Evolutionary conservation across 2,113 vertebrate species (phyloP), one percentile per base, ranked within the genome.

Genomic region (Antennarius striatus): DNA sequence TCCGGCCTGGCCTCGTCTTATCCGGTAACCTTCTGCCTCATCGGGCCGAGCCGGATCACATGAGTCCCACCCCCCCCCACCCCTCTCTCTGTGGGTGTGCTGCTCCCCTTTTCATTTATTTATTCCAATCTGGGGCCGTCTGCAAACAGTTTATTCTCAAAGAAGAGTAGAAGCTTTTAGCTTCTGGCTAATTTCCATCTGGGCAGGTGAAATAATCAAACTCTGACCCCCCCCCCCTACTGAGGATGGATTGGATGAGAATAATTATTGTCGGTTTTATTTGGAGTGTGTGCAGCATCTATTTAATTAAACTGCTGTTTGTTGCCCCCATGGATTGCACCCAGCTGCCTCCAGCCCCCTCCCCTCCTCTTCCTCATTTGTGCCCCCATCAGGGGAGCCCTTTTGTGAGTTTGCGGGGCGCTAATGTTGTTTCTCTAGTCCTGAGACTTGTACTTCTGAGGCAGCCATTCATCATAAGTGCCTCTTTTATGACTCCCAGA

Each of bases 241-340:
- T 1, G 16, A 40, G 46, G 30, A 36, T 48, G 59, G 46, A 51
- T 55, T 11, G 47, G 28, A 70, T 45, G 68, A 36, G 32, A 36
- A 51, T 64, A 53, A 60, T 71, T 78, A 65, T 66, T 22, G 56
- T 50, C 50, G 46, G 46, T 80, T 73, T 52, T 1, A 22, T 77
- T 82, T 75, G 77, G 51, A 74, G 76, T 68, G 69, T 59, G 55
- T 67, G 40, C 51, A 50, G 58, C 80, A 61, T 64, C 52, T 1
- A 28, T 68, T 83, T 86, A 83, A 83, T 84, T 72, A 83, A 66
- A 61, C 52, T 6, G 36, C 60, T 68, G 75, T 81, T 86, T 75
- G 70, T 77, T 62, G 66, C 72, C 75, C 61, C 76, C 78, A 69
- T 69, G 58, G 75, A 78, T 84, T 74, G 71, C 51, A 40, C 63